A percentile compares a stretch with the other conserved stretches of the same genome.
These are phyloP conservation scores for Megaptera novaeangliae DNA, from an alignment of 2,113 vertebrate genomes.

Conservation along the genomic window DNA sequence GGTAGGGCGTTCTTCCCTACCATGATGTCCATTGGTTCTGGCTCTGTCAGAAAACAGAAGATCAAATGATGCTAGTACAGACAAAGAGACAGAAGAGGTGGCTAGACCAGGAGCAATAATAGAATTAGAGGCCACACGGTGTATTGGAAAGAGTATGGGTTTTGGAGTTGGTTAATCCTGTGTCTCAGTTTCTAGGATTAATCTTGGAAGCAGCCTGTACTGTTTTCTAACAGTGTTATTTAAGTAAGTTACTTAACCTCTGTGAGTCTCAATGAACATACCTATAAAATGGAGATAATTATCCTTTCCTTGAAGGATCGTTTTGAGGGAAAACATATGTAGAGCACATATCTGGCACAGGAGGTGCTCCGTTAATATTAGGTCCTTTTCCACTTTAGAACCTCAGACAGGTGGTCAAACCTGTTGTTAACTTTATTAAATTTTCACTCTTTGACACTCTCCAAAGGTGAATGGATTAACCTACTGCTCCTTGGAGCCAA, in stretches of 20 bases:
- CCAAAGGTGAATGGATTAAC: background rate
- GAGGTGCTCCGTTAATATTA: background rate
- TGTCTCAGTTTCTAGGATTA: background rate
- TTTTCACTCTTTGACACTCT: background rate
- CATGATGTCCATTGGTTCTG: background rate
- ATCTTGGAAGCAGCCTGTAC: background rate
- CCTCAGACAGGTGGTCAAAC: background rate
- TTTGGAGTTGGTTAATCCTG: background rate
- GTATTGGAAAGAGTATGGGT: background rate
- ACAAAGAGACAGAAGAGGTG: background rate
- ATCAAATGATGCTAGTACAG: background rate
- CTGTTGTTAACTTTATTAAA: conserved; percentile 12
- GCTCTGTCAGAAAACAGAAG: background rate
- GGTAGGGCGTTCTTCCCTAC: background rate
- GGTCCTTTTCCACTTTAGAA: background rate
- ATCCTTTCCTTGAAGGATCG: background rate
- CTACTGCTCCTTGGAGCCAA: background rate
- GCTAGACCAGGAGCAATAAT: background rate
- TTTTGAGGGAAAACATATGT: background rate
- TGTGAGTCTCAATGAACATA: background rate
- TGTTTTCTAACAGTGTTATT: background rate
- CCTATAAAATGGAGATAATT: background rate
- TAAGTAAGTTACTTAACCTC: background rate
- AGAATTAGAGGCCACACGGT: background rate
- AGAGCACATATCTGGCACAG: background rate